A percentile compares a stretch with the other conserved stretches of the same genome.
phyloP scores from a whole-genome alignment of 2,888 invertebrate genomes.

The Thelaira solivaga region DNA sequence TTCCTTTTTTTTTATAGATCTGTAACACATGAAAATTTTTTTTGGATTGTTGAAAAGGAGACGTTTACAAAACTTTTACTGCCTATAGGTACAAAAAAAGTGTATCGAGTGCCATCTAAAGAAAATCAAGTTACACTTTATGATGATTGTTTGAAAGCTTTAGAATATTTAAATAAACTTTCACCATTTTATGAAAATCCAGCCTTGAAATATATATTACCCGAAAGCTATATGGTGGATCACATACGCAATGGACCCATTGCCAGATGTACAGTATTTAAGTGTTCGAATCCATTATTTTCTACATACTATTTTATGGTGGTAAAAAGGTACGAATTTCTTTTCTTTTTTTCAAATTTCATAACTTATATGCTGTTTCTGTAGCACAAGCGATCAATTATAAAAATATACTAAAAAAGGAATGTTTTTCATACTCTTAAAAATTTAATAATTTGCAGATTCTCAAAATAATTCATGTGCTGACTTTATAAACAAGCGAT shows the following conservation, averaged over 20 bases:
- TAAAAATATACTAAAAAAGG: no score
- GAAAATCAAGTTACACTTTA: constrained; percentile 73
- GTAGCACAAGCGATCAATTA: no score
- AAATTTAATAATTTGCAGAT: no score
- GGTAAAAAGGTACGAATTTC: constrained; percentile 70
- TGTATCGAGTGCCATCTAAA: constrained; percentile 69
- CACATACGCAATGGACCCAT: constrained; percentile 74
- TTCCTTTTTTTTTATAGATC: constrained; percentile 35
- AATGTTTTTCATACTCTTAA: no score
- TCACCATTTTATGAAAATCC: constrained; percentile 70
- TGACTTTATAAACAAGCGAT: no score
- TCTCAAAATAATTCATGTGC: no score
- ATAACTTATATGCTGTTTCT: no score
- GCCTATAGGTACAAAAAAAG: constrained; percentile 73
- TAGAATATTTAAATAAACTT: constrained; percentile 70
- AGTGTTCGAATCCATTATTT: constrained; percentile 72
- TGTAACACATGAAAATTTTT: constrained; percentile 62
- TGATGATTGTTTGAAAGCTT: constrained; percentile 72
- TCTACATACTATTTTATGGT: constrained; percentile 76
- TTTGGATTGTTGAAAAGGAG: constrained; percentile 73
- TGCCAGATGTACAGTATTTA: constrained; percentile 72
- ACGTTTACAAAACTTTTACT: constrained; percentile 70
- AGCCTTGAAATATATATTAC: constrained; percentile 68
- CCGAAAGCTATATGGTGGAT: constrained; percentile 72
- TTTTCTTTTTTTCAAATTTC: background rate